phyloP scores from a whole-genome alignment of 2,113 vertebrate species.

The Genyomyrus donnyi region DNA sequence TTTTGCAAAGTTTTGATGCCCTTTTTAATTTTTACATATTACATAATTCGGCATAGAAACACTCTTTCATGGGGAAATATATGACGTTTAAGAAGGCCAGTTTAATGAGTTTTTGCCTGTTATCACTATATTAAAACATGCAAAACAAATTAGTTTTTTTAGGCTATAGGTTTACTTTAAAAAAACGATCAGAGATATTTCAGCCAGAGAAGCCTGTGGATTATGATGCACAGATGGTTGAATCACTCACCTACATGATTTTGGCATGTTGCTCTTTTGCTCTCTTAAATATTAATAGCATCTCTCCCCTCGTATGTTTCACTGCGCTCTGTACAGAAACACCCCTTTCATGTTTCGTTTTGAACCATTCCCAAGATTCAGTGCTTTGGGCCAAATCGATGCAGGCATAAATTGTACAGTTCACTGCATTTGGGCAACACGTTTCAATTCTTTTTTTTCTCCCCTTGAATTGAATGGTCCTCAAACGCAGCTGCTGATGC shows the following conservation, averaged over 20 bases:
- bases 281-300: conserved; percentile 45
- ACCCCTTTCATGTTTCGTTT: conserved; percentile 24
- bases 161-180: neutral
- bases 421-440: neutral
- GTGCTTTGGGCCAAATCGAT: conserved; percentile 9
- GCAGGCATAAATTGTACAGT: neutral
- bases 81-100: neutral
- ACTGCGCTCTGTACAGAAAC: conserved; percentile 32
- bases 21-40: neutral
- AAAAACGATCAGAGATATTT: neutral
- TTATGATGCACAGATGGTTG: conserved; percentile 33
- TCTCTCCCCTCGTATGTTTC: conserved; percentile 34
- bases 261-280: conserved; percentile 55
- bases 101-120: neutral
- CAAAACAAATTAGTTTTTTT: neutral
- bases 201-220: neutral
- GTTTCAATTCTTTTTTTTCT: neutral
- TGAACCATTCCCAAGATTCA: conserved; percentile 5
- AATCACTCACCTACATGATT: conserved; percentile 55
- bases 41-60: neutral
- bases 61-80: neutral
- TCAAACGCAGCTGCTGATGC: neutral
- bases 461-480: neutral
- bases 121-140: neutral
- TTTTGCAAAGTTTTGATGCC: neutral